Percentiles rank a stretch among this genome's conserved stretches.
These are phyloP conservation scores for Semicossyphus pulcher DNA, from an alignment of 2,113 vertebrate species.

Conservation along the genomic window DNA sequence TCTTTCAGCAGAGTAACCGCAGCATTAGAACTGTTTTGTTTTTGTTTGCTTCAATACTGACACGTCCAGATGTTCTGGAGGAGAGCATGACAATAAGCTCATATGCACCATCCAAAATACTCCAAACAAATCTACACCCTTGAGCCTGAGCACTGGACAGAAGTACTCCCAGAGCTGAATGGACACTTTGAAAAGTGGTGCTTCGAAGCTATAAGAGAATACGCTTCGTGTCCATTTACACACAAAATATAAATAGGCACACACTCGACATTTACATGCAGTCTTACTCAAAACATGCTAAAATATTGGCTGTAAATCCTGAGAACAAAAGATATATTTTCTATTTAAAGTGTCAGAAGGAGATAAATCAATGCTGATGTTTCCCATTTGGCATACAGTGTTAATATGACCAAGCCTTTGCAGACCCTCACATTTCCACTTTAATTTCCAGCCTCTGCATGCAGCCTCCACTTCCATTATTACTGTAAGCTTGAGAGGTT, in stretches of 20 bases:
- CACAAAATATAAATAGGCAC: neutral
- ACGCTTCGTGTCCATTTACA: neutral
- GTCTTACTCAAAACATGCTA: neutral
- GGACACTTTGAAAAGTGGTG: neutral
- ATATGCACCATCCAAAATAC: neutral
- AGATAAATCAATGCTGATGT: constrained; percentile 35
- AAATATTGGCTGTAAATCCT: neutral
- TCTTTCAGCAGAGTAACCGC: neutral
- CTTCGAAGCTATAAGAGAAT: neutral
- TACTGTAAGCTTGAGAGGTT: constrained; percentile 71
- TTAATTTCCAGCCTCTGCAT: constrained; percentile 71
- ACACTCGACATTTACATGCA: neutral
- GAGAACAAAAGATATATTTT: constrained; percentile 7
- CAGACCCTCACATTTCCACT: constrained; percentile 55
- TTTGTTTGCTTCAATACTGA: neutral
- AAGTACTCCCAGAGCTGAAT: neutral
- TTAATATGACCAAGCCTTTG: constrained; percentile 45
- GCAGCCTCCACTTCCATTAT: constrained; percentile 70
- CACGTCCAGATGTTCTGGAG: neutral
- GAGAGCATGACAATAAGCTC: neutral
- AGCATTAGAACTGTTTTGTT: neutral
- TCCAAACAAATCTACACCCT: neutral
- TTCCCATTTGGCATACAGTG: constrained; percentile 30
- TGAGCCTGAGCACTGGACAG: neutral
- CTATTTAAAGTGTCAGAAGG: too few species aligned